Conservation (phyloP, 2,888 invertebrate species). For the Theretra japonica region DNA sequence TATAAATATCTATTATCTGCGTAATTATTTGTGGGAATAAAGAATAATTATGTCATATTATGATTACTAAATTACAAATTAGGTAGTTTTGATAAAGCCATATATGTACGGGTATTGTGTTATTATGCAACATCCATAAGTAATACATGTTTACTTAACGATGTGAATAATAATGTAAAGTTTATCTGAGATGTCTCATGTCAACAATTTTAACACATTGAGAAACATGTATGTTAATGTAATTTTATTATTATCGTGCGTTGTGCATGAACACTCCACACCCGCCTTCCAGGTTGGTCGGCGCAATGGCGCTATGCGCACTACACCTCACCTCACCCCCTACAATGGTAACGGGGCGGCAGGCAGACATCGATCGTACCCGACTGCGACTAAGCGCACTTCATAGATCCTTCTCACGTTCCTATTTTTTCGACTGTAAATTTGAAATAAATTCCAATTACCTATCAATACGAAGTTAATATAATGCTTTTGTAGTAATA, state of each 20-base stretch:
- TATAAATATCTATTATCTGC: too few relatives aligned
- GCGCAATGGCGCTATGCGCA: conserved; percentile 70
- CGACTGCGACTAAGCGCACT: conserved; percentile 53
- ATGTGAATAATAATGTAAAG: neutral
- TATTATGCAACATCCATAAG: too few relatives aligned
- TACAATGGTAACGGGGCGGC: conserved; percentile 52
- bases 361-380: conserved; percentile 66
- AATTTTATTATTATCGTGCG: conserved; percentile 36
- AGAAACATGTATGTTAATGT: neutral
- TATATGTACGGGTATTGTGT: too few relatives aligned
- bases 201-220: neutral
- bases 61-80: too few relatives aligned
- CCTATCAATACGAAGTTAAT: neutral
- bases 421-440: conserved; percentile 8
- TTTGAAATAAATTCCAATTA: neutral
- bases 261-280: conserved; percentile 39
- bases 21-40: too few relatives aligned
- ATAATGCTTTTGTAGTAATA: too few relatives aligned
- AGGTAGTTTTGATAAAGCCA: too few relatives aligned
- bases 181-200: neutral
- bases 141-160: neutral
- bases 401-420: conserved; percentile 36
- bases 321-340: conserved; percentile 52
- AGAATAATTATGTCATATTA: too few relatives aligned
- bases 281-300: conserved; percentile 52